Conservation (phyloP, 1,140 invertebrate species). For the Euwallacea fornicatus region DNA sequence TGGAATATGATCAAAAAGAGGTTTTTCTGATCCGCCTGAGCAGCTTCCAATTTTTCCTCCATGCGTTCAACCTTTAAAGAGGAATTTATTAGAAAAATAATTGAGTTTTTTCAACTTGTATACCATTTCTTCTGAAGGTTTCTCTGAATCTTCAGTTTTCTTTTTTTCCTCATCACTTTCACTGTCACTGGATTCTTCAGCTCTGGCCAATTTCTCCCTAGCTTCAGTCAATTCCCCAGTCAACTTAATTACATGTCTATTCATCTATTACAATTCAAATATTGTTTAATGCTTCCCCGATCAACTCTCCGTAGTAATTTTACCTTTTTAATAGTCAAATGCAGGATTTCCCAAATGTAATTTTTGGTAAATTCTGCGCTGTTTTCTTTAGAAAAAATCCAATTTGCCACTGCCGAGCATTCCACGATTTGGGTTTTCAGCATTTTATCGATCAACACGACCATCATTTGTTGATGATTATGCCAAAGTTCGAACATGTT, state of each 20-base stretch:
- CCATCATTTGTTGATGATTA: slow-evolving; percentile 95
- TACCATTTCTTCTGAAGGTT: slow-evolving; percentile 80
- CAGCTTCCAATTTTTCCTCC: slow-evolving; percentile 93
- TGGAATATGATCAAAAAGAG: slow-evolving; percentile 97
- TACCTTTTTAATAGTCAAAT: slow-evolving; percentile 88
- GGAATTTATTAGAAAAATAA: not conserved
- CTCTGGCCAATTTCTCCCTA: slow-evolving; percentile 77
- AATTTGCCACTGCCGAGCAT: slow-evolving; percentile 95
- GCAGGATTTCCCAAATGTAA: slow-evolving; percentile 97
- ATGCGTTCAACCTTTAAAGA: slow-evolving; percentile 73
- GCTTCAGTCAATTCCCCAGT: slow-evolving; percentile 82
- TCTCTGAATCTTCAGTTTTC: slow-evolving; percentile 66
- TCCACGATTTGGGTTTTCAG: slow-evolving; percentile 97
- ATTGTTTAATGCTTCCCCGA: not conserved
- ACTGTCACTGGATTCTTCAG: slow-evolving; percentile 74
- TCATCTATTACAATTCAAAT: slow-evolving; percentile 62
- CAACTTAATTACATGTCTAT: slow-evolving; percentile 88
- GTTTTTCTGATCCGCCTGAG: slow-evolving; percentile 95
- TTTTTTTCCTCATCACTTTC: slow-evolving; percentile 68
- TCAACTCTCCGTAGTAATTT: not conserved
- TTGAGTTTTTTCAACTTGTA: not conserved
- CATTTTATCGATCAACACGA: slow-evolving; percentile 94
- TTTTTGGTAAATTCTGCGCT: slow-evolving; percentile 88
- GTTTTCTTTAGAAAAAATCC: slow-evolving; percentile 99
- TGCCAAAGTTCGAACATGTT: slow-evolving; percentile 95